These are phyloP conservation scores for Meda fulgida DNA, from an alignment of 2,797 vertebrate genomes.

Conservation along the genomic window DNA sequence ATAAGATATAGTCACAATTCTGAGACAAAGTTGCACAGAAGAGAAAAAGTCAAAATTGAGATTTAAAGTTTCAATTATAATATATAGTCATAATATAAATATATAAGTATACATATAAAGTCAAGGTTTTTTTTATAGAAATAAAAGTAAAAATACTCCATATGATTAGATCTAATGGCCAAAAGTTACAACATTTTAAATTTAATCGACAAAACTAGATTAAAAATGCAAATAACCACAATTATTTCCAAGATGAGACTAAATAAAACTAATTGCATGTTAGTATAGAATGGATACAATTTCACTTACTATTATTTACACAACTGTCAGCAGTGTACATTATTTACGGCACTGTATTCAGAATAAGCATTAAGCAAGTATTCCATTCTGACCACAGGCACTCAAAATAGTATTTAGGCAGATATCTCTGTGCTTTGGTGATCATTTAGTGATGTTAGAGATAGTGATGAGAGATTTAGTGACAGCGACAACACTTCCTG, in stretches of 20 bases:
- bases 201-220: neutral
- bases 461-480: constrained; percentile 14
- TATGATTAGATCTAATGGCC: neutral
- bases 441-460: neutral
- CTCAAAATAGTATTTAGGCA: neutral
- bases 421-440: neutral
- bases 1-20: neutral
- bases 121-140: neutral
- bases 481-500: neutral
- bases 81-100: neutral
- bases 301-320: neutral
- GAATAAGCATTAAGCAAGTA: neutral
- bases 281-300: neutral
- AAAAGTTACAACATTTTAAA: no score
- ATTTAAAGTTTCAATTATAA: neutral
- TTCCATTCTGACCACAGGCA: neutral
- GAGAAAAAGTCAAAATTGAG: neutral
- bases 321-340: neutral
- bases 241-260: neutral
- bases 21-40: neutral
- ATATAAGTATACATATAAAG: neutral
- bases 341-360: neutral
- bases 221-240: neutral
- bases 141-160: neutral
- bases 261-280: neutral